phyloP scores from a whole-genome alignment of 2,888 invertebrate genomes.

The Plusia festucae region DNA sequence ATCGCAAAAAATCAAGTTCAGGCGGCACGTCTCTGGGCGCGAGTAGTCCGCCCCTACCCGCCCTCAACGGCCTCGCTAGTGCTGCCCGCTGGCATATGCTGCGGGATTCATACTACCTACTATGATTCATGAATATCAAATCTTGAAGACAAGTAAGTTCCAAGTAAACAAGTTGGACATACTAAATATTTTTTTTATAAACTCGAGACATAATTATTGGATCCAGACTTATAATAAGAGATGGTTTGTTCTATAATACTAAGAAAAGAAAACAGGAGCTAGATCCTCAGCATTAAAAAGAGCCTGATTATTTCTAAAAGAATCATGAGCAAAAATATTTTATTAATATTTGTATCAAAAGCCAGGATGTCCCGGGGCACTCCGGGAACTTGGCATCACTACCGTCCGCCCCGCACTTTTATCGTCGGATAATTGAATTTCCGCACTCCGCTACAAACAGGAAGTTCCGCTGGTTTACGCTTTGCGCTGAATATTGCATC shows the following conservation, averaged over 20 bases:
- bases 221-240: too few relatives aligned
- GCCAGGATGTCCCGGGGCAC: slow-evolving; percentile 39
- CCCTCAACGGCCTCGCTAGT: slow-evolving; percentile 39
- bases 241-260: too few relatives aligned
- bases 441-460: slow-evolving; percentile 84
- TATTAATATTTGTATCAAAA: slow-evolving; percentile 52
- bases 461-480: slow-evolving; percentile 78
- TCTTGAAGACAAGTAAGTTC: slow-evolving; percentile 6
- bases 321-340: slow-evolving; percentile 27
- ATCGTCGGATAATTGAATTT: slow-evolving; percentile 87
- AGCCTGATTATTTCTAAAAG: slow-evolving; percentile 26
- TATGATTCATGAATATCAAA: slow-evolving; percentile 22
- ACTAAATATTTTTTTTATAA: too few relatives aligned
- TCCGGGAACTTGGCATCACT: slow-evolving; percentile 61
- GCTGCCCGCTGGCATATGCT: slow-evolving; percentile 24
- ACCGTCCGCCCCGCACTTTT: slow-evolving; percentile 77
- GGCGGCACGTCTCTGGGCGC: slow-evolving; percentile 49
- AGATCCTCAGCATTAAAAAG: neutral
- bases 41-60: slow-evolving; percentile 28
- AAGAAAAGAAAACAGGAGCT: too few relatives aligned
- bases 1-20: slow-evolving; percentile 65
- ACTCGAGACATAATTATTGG: too few relatives aligned
- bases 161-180: too few relatives aligned
- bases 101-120: slow-evolving; percentile 29
- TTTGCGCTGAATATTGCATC: slow-evolving; percentile 78